A percentile compares a stretch with the other conserved stretches of the same genome.
phyloP scores from a whole-genome alignment of 2,888 invertebrate genomes.

The Eristalis tenax region DNA sequence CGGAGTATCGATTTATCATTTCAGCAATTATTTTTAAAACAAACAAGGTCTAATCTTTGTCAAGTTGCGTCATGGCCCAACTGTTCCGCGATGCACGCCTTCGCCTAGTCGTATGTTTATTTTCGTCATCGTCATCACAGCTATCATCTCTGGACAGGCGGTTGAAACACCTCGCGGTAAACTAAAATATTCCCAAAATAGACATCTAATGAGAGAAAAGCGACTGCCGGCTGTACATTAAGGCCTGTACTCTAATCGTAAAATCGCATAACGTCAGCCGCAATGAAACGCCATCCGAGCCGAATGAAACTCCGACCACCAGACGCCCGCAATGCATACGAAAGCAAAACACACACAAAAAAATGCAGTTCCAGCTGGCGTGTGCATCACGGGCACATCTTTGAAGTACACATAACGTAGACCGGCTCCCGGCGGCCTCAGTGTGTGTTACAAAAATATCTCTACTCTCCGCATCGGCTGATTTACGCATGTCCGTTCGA shows the following conservation, averaged over 20 bases:
- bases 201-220: slow-evolving; percentile 20
- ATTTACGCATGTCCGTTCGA: slow-evolving; percentile 1
- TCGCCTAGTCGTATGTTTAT: slow-evolving; percentile 41
- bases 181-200: slow-evolving; percentile 45
- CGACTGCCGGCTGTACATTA: slow-evolving; percentile 17
- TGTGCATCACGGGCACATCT: slow-evolving; percentile 43
- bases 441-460: slow-evolving; percentile 31
- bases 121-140: slow-evolving; percentile 54
- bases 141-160: slow-evolving; percentile 45
- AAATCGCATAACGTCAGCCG: slow-evolving; percentile 59
- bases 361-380: slow-evolving; percentile 58
- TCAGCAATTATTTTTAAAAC: background rate
- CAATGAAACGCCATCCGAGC: slow-evolving; percentile 45
- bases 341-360: background rate
- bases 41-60: slow-evolving; percentile 1
- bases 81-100: slow-evolving; percentile 16
- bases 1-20: slow-evolving; percentile 17
- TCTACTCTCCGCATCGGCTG: background rate
- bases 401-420: slow-evolving; percentile 54
- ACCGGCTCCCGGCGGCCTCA: slow-evolving; percentile 5
- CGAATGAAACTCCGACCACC: slow-evolving; percentile 18
- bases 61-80: slow-evolving; percentile 18
- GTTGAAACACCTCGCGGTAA: slow-evolving; percentile 51
- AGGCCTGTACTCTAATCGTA: slow-evolving; percentile 53
- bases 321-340: slow-evolving; percentile 42